Evolutionary conservation across 2,797 vertebrate species (phyloP).

Genomic region (Malurus leucopterus): DNA sequence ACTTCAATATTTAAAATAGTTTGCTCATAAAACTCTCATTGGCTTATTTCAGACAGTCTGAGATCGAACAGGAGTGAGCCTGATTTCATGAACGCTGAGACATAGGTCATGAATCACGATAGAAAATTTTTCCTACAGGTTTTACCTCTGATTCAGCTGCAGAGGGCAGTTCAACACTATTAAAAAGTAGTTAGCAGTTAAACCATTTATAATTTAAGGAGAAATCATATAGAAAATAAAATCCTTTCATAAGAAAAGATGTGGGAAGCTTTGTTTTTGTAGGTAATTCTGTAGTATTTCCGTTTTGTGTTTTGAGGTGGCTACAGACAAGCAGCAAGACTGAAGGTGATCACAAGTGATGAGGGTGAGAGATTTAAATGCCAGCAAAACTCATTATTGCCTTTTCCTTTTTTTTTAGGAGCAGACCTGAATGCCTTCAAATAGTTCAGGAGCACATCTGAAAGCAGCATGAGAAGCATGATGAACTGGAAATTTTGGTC

Average conservation of each 20-base stretch:
- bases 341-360: not conserved
- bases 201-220: not conserved
- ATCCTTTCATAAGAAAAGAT: not conserved
- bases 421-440: not conserved
- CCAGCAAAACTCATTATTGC: not conserved
- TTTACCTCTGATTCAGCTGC: slow-evolving; percentile 12
- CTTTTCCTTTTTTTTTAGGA: fast-evolving
- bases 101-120: not conserved
- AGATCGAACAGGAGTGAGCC: not conserved
- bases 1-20: not conserved
- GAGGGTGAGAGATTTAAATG: not conserved
- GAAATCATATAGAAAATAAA: not conserved
- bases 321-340: not conserved
- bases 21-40: not conserved
- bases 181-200: not conserved
- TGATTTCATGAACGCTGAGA: not conserved
- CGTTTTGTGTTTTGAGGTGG: not conserved
- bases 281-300: not conserved
- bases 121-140: not conserved
- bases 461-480: not conserved
- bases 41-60: not conserved
- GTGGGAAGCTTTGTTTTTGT: not conserved
- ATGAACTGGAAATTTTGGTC: not conserved
- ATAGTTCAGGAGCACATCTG: not conserved
- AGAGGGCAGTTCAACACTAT: not conserved